These are phyloP conservation scores for Eueides isabella DNA, from an alignment of 1,140 invertebrate species.

Conservation along the genomic window DNA sequence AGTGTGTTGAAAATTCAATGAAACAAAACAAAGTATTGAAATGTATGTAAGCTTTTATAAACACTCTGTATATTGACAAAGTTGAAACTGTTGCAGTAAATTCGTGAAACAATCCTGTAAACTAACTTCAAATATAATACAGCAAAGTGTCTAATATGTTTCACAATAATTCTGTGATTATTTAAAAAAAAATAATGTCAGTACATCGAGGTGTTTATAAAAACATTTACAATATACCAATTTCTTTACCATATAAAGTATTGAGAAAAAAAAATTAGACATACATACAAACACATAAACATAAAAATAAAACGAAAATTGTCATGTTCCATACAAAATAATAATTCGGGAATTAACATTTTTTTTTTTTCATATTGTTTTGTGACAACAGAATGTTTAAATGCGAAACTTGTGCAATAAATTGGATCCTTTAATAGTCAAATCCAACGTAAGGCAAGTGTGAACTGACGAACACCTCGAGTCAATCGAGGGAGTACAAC, in stretches of 20 bases:
- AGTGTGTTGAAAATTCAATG: not conserved
- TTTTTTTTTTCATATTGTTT: conserved; percentile 14
- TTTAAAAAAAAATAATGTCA: not conserved
- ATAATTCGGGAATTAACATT: conserved; percentile 33
- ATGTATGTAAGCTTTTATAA: not conserved
- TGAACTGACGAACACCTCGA: conserved; percentile 32
- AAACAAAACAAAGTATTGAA: not conserved
- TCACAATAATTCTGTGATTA: not conserved
- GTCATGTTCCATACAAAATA: conserved; percentile 23
- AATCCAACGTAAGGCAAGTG: conserved; percentile 57
- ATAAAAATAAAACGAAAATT: not conserved
- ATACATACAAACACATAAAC: not conserved
- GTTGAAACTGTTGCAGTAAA: too few relatives aligned
- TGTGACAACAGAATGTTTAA: conserved; percentile 42
- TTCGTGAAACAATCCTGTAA: not conserved
- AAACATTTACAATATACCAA: not conserved
- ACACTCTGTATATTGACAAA: not conserved
- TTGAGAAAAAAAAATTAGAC: not conserved
- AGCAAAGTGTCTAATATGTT: not conserved
- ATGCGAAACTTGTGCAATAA: conserved; percentile 50
- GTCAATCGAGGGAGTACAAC: not conserved
- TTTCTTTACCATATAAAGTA: not conserved
- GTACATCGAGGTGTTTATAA: not conserved
- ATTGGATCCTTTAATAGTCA: conserved; percentile 15
- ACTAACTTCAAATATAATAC: not conserved